Evolutionary conservation across 2,888 invertebrate genomes (phyloP).

Genomic region (Gonocerus acuteangulatus): DNA sequence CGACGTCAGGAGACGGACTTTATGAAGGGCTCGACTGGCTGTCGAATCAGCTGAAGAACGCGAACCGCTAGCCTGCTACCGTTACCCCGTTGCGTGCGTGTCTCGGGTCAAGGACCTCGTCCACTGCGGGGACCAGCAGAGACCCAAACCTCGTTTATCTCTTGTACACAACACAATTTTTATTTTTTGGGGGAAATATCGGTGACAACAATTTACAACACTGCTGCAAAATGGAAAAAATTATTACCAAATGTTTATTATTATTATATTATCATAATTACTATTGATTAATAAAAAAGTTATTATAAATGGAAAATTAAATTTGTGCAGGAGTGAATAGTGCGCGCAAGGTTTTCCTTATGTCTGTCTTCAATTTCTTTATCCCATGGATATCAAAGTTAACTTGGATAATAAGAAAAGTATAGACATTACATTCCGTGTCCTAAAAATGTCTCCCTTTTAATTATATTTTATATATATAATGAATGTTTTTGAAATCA

Average conservation of each 20-base stretch:
- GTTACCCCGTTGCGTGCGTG: neutral
- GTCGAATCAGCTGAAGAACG: conserved; percentile 97
- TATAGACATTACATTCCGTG: conserved; percentile 33
- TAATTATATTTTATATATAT: conserved; percentile 35
- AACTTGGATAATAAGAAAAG: neutral
- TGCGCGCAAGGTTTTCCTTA: conserved; percentile 12
- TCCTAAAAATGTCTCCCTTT: conserved; percentile 31
- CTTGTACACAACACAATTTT: conserved; percentile 12
- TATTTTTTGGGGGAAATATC: conserved; percentile 7
- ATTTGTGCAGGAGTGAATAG: conserved; percentile 21
- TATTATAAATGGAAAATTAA: conserved; percentile 1
- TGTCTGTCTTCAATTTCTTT: conserved; percentile 10
- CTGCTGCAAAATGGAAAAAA: conserved; percentile 6
- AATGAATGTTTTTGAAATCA: conserved; percentile 34
- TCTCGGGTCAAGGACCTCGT: conserved; percentile 3
- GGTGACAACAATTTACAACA: conserved; percentile 4
- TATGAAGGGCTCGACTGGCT: conserved; percentile 99
- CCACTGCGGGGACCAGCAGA: neutral
- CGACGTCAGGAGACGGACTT: conserved; percentile 96
- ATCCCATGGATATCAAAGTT: conserved; percentile 1
- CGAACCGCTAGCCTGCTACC: conserved; percentile 66
- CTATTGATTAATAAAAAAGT: conserved; percentile 10
- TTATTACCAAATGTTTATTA: conserved; percentile 16
- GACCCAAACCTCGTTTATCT: conserved; percentile 7
- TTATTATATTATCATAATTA: conserved; percentile 10